A percentile compares a stretch with the other conserved stretches of the same genome.
phyloP scores from a whole-genome alignment of 2,888 invertebrate genomes.

The Orthonychiurus folsomi region DNA sequence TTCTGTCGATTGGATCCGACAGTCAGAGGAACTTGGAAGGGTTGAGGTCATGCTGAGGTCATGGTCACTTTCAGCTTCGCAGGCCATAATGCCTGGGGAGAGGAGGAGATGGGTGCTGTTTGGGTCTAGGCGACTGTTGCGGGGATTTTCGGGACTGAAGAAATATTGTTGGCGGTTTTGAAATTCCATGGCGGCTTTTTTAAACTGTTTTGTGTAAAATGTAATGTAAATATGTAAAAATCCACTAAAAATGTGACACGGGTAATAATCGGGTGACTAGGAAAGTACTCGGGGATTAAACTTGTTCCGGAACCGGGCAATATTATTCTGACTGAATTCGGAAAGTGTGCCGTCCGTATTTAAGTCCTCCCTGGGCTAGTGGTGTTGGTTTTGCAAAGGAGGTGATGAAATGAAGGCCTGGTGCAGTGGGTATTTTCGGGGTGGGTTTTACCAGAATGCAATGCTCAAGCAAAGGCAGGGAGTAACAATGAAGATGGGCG shows the following conservation, averaged over 20 bases:
- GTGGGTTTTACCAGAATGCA: not conserved
- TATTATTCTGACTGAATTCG: not conserved
- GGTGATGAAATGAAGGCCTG: slow-evolving; percentile 14
- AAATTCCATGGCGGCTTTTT: not conserved
- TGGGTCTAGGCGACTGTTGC: not conserved
- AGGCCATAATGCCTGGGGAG: not conserved
- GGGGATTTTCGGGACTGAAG: not conserved
- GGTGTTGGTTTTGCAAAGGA: too few species aligned
- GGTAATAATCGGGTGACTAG: not conserved
- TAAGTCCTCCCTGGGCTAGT: not conserved
- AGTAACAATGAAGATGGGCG: not conserved
- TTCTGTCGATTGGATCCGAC: too few species aligned
- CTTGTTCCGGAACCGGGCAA: not conserved
- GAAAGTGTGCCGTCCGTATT: not conserved
- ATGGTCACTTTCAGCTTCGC: slow-evolving; percentile 7
- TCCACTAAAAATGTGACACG: not conserved
- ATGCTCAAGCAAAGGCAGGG: not conserved
- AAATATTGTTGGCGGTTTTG: not conserved
- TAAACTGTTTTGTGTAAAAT: not conserved
- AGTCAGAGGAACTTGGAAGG: too few species aligned
- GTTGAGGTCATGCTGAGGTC: slow-evolving; percentile 7
- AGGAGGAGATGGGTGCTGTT: not conserved
- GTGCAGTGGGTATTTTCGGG: not conserved
- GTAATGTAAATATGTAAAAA: not conserved
- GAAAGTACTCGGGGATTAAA: not conserved